Base-by-base conservation (phyloP, 2,888 invertebrate genomes). In the Sacculina carcini region DNA sequence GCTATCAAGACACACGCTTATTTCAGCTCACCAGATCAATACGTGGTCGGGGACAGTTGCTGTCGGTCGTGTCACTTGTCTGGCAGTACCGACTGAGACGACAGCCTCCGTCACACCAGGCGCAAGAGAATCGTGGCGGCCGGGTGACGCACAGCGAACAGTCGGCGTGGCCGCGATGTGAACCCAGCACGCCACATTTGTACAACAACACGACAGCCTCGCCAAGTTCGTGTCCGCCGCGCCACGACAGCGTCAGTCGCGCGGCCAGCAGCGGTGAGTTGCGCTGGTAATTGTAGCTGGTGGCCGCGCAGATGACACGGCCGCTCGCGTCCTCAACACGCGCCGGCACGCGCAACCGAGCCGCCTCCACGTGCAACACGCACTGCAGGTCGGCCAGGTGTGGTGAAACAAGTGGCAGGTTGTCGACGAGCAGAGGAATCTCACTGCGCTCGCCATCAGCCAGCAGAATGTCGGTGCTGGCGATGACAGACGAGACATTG, bases 81-180 rank as follows among this genome's bases (percentile, higher is more conserved):
- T 78, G 71, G 62, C 92, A 94, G 5, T 82, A 78, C 62, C 84
- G 81, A 60, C 78, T 76, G 61, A 81, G 85, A 28, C 79, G 78
- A 65, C 89, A 89, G 23, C 79, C 77, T 62, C 80, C 82, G 6
- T 79, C 79, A 69, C 96, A 96, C 96, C 94, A 98, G 46, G 83
- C 80, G 64, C 98, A 98, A 59, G 84, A 79, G 64, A 90, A 90
- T 61, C 83, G 78, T 19, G 79, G 74, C 49, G 67, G 66, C 53
- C 92, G 75, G 2, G 90, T 90, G 53, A 90, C 81, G 66, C 98
- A 98, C 40, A 92, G 72, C 50, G 92, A 92, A 67, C 96, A 98
- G 66, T 98, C 98, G 12, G 86, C 81, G 63, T 86, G 84, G 62
- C 86, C 85, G 50, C 86, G 75, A 65, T 89, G 87, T 10, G 87